These are phyloP conservation scores for Vombatus ursinus DNA, from an alignment of 2,113 vertebrate genomes.

Conservation along the genomic window DNA sequence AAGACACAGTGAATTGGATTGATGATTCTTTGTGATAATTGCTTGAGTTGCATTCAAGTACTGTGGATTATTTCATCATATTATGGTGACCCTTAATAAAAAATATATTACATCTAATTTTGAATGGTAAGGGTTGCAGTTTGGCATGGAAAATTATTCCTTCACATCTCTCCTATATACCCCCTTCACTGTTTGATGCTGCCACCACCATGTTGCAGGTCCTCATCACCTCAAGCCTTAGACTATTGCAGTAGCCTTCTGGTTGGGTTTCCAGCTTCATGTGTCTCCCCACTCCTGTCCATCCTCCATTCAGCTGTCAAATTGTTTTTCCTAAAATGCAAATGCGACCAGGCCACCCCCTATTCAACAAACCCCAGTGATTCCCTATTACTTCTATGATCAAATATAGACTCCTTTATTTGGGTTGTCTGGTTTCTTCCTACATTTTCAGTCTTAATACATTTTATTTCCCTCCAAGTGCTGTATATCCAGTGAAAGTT, in stretches of 20 bases:
- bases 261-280: neutral
- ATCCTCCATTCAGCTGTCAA: neutral
- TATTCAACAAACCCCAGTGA: no score
- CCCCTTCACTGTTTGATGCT: no score
- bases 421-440: no score
- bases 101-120: neutral
- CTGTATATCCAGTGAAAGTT: no score
- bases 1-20: slow-evolving; percentile 1
- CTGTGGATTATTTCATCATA: neutral
- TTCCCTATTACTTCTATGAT: no score
- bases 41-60: neutral
- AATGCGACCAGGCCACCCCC: neutral
- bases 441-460: no score
- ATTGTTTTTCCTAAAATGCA: neutral
- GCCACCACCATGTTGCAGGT: neutral
- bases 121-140: neutral
- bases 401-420: no score
- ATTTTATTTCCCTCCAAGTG: no score
- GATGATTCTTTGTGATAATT: neutral
- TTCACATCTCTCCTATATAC: neutral
- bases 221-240: neutral
- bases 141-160: neutral
- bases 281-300: neutral
- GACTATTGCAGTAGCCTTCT: neutral
- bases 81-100: neutral